Base-by-base conservation (phyloP, 2,797 vertebrate genomes). In the Pseudochirops cupreus region DNA sequence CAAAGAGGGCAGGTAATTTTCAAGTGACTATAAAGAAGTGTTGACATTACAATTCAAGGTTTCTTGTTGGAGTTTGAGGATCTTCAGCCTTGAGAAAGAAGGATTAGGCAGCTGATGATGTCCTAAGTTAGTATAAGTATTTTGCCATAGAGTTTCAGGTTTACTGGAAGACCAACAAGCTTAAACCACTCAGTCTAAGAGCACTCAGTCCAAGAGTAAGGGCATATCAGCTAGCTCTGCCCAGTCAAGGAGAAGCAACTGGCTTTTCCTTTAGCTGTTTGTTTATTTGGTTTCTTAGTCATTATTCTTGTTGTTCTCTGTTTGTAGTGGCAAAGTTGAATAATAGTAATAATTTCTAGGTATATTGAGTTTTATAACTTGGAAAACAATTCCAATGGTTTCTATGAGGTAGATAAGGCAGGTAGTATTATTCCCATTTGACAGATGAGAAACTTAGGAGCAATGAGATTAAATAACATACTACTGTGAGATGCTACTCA, bases 241-340 rank as follows among this genome's bases (percentile, higher is more conserved):
- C 97, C 91, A 93, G 93, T 92, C 74, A 16, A 54, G 95, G 96
- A 95, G 91, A 91, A 95, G 95, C 89, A 94, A 95, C 92, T 96
- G 97, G 67, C 82, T 91, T 95, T 93, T 90, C 92, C 92, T 96
- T 97, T 96, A 46, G 21, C 46, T 46, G 46, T 87, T 74, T 26
- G 7, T 10, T 24, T 74, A 14, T 21, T 39, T 74, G 16, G 3
- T 46, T 26, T 46, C 21, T 87, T 87, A 3, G 9, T 87, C 9
- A 87, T 74, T 10, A 46, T 82, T 46, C 90, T 96, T 96, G 97
- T 97, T 96, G 97, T 96, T 94, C 96, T 96, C 95, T 90, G 94
- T 95, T 39, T 94, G 87, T 94, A 96, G 53, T 14, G 39, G 21
- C 57, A 93, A 95, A 98, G 96, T 82, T 94, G 96, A 93, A 52